phyloP scores from a whole-genome alignment of 2,797 vertebrate genomes.

The Paramormyrops hopkinsi region DNA sequence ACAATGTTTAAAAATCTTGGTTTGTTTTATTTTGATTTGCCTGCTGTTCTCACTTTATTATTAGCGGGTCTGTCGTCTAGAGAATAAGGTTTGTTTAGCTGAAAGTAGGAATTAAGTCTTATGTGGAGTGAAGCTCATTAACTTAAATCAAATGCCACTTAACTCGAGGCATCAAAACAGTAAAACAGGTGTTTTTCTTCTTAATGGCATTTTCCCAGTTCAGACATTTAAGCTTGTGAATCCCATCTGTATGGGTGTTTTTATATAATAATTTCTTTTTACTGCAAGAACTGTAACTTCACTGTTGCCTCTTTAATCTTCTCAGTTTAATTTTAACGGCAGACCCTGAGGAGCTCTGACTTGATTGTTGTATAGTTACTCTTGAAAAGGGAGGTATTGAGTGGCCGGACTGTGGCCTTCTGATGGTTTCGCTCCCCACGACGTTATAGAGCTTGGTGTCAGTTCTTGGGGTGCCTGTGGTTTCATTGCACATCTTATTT shows the following conservation, averaged over 20 bases:
- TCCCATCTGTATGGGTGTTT: not conserved
- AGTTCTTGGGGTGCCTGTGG: not conserved
- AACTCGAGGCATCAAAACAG: not conserved
- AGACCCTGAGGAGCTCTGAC: not conserved
- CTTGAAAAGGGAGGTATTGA: not conserved
- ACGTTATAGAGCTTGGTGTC: not conserved
- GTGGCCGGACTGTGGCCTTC: not conserved
- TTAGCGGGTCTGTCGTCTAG: not conserved
- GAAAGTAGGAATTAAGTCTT: not conserved
- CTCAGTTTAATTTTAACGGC: not conserved
- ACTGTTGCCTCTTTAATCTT: not conserved
- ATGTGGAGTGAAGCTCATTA: not conserved
- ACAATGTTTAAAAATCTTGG: not conserved
- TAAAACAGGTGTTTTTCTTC: not conserved
- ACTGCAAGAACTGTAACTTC: not conserved
- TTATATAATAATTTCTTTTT: not conserved
- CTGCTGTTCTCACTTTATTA: not conserved
- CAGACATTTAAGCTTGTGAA: not conserved
- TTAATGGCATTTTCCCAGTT: not conserved
- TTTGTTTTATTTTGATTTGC: not conserved
- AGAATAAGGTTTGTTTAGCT: not conserved
- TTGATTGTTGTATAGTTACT: not conserved
- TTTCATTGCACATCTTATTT: not conserved
- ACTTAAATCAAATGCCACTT: not conserved
- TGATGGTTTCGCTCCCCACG: not conserved